phyloP scores from a whole-genome alignment of 2,113 vertebrate genomes.

The Nanorana parkeri region DNA sequence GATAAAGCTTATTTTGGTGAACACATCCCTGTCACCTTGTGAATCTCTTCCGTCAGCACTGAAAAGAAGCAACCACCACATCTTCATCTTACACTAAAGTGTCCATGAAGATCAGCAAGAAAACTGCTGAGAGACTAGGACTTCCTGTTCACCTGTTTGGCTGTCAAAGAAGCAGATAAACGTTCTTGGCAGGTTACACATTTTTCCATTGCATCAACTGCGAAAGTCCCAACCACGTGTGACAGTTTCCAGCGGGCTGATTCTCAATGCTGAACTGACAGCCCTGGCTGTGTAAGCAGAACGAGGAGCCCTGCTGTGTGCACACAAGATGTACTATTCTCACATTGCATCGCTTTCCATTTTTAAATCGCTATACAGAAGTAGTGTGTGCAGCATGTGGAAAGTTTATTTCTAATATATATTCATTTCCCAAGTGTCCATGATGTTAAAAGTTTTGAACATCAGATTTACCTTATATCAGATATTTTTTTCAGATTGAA shows the following conservation, averaged over 20 bases:
- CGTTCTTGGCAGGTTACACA: background rate
- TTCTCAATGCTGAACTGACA: background rate
- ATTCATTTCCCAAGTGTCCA: no score
- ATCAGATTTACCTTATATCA: no score
- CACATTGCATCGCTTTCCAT: no score
- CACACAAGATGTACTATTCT: background rate
- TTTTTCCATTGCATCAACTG: background rate
- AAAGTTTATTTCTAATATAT: no score
- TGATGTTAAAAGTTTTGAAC: no score
- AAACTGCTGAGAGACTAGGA: background rate
- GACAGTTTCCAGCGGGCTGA: background rate
- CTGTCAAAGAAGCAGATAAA: background rate
- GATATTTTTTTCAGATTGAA: no score
- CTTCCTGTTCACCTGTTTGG: background rate
- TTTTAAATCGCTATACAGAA: no score
- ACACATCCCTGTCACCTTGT: background rate
- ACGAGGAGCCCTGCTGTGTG: background rate
- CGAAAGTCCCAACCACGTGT: background rate
- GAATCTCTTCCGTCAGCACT: background rate
- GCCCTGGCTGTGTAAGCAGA: background rate
- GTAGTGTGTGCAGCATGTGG: no score
- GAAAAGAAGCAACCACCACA: background rate
- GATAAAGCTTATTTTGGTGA: background rate
- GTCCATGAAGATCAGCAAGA: background rate
- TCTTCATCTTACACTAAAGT: background rate